Base-by-base conservation (phyloP, 2,113 vertebrate genomes). In the Oryzias curvinotus region DNA sequence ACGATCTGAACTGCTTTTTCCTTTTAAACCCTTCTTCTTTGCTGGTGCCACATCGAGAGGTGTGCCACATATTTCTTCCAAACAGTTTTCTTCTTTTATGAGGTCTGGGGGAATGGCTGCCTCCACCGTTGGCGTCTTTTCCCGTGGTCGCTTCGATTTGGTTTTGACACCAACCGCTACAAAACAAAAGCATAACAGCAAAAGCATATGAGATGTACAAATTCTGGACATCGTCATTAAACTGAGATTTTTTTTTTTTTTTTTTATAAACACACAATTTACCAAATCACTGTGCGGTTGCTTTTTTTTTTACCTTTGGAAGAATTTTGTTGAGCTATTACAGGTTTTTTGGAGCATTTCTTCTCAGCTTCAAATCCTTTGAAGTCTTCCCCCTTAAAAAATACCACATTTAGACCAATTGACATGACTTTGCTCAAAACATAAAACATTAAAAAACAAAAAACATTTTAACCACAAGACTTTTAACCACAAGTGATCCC, bases 291-390 rank as follows among this genome's bases (percentile, higher is more conserved):
- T 28, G 10, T 13, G 23, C 15, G 19, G 44, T 26, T n/a, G 21
- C 2, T 7, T 36, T 48, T n/a, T 4, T 54, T 5, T 88, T 93
- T 90, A 96, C 95, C 91, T 94, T 91, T 95, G 68, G 87, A 89
- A 80, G 92, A 92, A 68, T 92, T 93, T 71, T 93, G 89, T 75
- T 91, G 89, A 15, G 88, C 83, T 51, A 87, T 88, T 64, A 82
- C 58, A 19, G 88, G 82, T 80, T 85, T 88, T 74, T 85, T 90
- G 73, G 78, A 80, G 57, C 83, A 62, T 79, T 89, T 89, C 67
- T 90, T 91, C 61, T 93, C 92, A 71, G 89, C 86, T 80, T 89
- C 92, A 91, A 96, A 96, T 73, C 94, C 95, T 91, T 76, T 87
- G 83, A 96, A 95, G 70, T 92, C 92, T 65, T 94, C 93, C 72